Conservation (phyloP, 1,140 invertebrate genomes). For the Zaprionus lachaisei region DNA sequence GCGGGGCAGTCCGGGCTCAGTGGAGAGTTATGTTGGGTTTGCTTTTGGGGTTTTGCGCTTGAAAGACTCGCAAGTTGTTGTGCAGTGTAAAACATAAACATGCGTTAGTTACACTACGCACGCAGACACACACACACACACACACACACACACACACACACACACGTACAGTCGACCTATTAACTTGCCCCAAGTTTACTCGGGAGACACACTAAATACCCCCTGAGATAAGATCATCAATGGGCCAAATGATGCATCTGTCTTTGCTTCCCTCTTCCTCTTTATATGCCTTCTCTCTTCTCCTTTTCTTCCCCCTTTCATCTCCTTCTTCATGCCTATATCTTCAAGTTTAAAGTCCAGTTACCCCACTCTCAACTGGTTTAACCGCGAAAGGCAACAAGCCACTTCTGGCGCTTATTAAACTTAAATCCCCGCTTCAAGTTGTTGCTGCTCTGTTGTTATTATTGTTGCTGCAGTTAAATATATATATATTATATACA, state of each 20-base stretch:
- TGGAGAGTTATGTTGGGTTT: conserved; percentile 7
- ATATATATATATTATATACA: conserved; percentile 37
- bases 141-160: background rate
- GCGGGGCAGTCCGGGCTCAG: background rate
- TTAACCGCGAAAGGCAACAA: conserved; percentile 13
- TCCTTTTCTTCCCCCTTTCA: background rate
- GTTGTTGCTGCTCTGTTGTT: conserved; percentile 44
- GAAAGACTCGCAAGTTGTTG: conserved; percentile 39
- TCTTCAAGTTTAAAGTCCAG: background rate
- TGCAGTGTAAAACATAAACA: conserved; percentile 62
- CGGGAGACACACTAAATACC: conserved; percentile 45
- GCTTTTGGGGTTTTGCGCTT: conserved; percentile 44
- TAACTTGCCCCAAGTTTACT: conserved; percentile 1
- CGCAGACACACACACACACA: background rate
- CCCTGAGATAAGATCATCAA: conserved; percentile 30
- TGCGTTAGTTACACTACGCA: conserved; percentile 56
- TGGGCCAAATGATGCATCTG: background rate
- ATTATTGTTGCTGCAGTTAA: conserved; percentile 55
- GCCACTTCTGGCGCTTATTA: conserved; percentile 76
- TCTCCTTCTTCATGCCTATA: background rate
- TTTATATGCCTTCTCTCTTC: background rate
- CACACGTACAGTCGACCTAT: background rate
- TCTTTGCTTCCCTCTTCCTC: background rate
- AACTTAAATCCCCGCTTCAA: conserved; percentile 76
- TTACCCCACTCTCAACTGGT: background rate